A percentile compares a stretch with the other conserved stretches of the same genome.
Evolutionary conservation across 1,140 invertebrate species (phyloP).

Genomic region (Pogonognathellus flavescens): DNA sequence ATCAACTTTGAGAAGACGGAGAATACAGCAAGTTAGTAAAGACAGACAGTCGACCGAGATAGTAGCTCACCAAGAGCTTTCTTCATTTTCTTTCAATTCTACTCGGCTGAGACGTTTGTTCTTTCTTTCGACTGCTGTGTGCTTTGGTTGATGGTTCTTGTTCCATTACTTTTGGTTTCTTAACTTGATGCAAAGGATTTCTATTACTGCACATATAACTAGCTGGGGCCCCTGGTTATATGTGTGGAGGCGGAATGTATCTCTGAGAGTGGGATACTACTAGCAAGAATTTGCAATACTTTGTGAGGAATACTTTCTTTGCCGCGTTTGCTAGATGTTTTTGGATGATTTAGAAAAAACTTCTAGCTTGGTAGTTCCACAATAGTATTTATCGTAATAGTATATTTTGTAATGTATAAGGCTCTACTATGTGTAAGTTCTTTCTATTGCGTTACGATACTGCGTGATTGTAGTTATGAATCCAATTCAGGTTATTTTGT

Average conservation of each 20-base stretch:
- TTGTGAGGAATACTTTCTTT: not conserved
- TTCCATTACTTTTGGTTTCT: conserved; percentile 42
- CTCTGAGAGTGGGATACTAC: not conserved
- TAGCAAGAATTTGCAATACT: not conserved
- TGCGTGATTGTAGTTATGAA: not conserved
- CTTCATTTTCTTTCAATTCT: conserved; percentile 30
- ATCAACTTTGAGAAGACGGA: conserved; percentile 18
- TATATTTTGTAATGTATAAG: no score
- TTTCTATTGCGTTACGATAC: not conserved
- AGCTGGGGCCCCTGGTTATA: no score
- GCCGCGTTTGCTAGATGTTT: no score
- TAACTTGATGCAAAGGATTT: conserved; percentile 10
- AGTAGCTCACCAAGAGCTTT: conserved; percentile 18
- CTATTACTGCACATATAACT: not conserved
- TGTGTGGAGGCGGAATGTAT: not conserved
- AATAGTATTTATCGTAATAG: no score
- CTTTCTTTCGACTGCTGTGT: not conserved
- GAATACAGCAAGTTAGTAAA: conserved; percentile 30
- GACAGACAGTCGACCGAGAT: conserved; percentile 19
- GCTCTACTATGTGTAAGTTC: not conserved
- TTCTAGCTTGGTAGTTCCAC: no score
- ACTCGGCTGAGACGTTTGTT: conserved; percentile 17
- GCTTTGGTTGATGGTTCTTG: conserved; percentile 35
- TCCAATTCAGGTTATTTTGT: not conserved
- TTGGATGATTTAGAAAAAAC: no score